phyloP scores from a whole-genome alignment of 2,797 vertebrate genomes.

The Trichosurus vulpecula region DNA sequence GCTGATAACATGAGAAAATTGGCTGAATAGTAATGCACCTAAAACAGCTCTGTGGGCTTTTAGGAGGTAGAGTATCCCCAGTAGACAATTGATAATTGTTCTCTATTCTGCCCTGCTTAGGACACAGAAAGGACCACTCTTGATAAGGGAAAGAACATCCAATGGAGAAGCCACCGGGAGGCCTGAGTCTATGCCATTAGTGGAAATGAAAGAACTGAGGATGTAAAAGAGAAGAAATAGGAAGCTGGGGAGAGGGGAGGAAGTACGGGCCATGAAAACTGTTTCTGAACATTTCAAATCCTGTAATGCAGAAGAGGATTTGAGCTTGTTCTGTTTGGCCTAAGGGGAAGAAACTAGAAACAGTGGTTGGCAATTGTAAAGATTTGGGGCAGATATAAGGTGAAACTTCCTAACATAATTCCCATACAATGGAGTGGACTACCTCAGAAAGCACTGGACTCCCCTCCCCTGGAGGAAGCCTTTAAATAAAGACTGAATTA shows the following conservation, averaged over 20 bases:
- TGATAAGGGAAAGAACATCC: neutral
- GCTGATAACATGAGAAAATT: neutral
- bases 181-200: neutral
- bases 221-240: neutral
- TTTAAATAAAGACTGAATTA: neutral
- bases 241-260: neutral
- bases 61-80: neutral
- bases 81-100: neutral
- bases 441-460: neutral
- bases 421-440: neutral
- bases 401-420: neutral
- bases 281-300: neutral
- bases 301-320: neutral
- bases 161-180: neutral
- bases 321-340: neutral
- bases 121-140: neutral
- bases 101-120: neutral
- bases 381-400: neutral
- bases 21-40: neutral
- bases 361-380: neutral
- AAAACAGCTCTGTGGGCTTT: neutral
- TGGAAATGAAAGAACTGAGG: neutral
- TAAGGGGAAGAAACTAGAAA: neutral
- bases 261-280: neutral
- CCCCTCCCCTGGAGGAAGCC: neutral